Evolutionary conservation across 2,888 invertebrate species (phyloP), one percentile per base, ranked within the genome.

Genomic region (Masnerella sp.): DNA sequence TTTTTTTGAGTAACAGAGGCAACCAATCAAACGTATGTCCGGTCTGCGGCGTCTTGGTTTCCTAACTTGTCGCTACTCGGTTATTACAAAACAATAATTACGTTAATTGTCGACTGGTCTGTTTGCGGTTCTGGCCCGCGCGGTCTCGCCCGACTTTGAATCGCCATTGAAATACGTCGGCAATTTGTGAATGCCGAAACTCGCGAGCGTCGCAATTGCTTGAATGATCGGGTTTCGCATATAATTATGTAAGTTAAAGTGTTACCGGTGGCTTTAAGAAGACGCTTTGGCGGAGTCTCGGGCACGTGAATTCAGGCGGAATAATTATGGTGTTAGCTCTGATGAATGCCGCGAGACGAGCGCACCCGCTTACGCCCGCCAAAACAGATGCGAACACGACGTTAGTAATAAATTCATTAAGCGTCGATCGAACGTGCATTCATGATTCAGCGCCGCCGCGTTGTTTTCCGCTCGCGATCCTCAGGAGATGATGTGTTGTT

Each of bases 41-140:
- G n/a, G n/a, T n/a, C n/a, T n/a, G n/a, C n/a, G n/a, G n/a, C n/a
- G n/a, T n/a, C n/a, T n/a, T n/a, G n/a, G n/a, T n/a, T n/a, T n/a
- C n/a, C n/a, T n/a, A n/a, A n/a, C n/a, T n/a, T n/a, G n/a, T n/a
- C n/a, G n/a, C 22, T 12, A 2, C 8, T 7, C 28, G 65, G 77
- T 80, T 77, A 68, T 79, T 76, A 74, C 71, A n/a, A n/a, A 75
- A 76, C 65, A 75, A 79, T 79, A 76, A 77, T 81, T 80, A 81
- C 78, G 79, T 77, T 79, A 77, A 79, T 81, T 79, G 77, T 9
- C 28, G 54, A 34, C 59, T 70, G 69, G 74, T 76, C 69, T 72
- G 74, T 71, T 74, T 69, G 62, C 74, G 71, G n/a, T n/a, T n/a
- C n/a, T n/a, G n/a, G n/a, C n/a, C n/a, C n/a, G n/a, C n/a, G n/a